Base-by-base conservation (phyloP, 2,113 vertebrate species). In the Lepus europaeus region DNA sequence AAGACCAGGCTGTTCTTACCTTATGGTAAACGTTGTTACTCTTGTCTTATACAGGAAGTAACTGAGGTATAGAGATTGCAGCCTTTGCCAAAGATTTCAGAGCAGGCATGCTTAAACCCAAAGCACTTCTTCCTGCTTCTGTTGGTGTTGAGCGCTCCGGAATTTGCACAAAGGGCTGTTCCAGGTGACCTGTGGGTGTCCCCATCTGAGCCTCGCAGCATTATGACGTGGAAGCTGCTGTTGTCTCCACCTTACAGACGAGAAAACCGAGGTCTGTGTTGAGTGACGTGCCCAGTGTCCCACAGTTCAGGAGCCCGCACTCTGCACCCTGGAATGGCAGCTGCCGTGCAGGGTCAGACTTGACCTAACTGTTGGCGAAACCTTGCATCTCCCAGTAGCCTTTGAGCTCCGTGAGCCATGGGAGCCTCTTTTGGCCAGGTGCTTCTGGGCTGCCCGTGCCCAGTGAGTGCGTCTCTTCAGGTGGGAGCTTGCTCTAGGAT, bases 51-150 rank as follows among this genome's bases (percentile, higher is more conserved):
- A 45, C 20, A n/a, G 63, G 61, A 33, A 12, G 29, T 72, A 25
- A 70, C 72, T 63, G 63, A 85, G 64, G 70, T 25, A 51, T 17
- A 74, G 86, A 94, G 23, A 59, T 89, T 78, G n/a, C 51, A 76
- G 72, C 85, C 66, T n/a, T 72, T 90, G 64, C n/a, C 64, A 53
- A 72, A 73, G 4, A 90, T 86, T 79, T 72, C 27, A 73, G 64
- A 61, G 39, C 31, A 64, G 56, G 66, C 39, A 63, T 6, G 27
- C 79, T 79, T 86, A 90, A 79, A 64, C 39, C 36, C 63, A 79
- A 90, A 79, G 80, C 53, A 73, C 14, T 6, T 79, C 27, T 69
- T 77, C n/a, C 93, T 86, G n/a, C 79, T 79, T 39, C n/a, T 84
- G 39, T n/a, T 77, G 63, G 7, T 63, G 39, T 63, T 16, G 80